These are phyloP conservation scores for Brachyhypopomus gauderio DNA, from an alignment of 2,113 vertebrate genomes.

Conservation along the genomic window DNA sequence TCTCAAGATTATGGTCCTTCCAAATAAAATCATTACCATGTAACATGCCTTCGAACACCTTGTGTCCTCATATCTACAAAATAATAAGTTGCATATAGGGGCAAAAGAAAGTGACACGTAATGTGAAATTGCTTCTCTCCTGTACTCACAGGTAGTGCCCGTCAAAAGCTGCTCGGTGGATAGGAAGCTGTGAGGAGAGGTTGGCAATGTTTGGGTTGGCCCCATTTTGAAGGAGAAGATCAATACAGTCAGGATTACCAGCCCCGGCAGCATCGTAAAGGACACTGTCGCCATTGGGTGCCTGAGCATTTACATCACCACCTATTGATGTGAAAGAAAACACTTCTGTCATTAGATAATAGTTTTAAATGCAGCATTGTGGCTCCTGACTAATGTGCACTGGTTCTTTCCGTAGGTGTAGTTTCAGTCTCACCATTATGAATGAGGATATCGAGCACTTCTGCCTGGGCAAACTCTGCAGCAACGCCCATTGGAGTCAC, in stretches of 20 bases:
- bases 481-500: slow-evolving; percentile 81
- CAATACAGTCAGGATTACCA: slow-evolving; percentile 80
- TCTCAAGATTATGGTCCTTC: neutral
- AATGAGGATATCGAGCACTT: slow-evolving; percentile 83
- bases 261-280: slow-evolving; percentile 83
- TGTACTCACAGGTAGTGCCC: slow-evolving; percentile 85
- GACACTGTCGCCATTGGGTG: slow-evolving; percentile 79
- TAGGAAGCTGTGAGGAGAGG: slow-evolving; percentile 79
- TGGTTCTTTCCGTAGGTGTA: too few relatives aligned
- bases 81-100: neutral
- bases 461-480: slow-evolving; percentile 80
- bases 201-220: slow-evolving; percentile 82
- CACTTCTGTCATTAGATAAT: neutral
- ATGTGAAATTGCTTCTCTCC: neutral
- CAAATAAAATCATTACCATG: neutral
- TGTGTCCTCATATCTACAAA: neutral
- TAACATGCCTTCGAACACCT: neutral
- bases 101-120: neutral
- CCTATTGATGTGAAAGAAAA: slow-evolving; percentile 65
- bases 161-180: slow-evolving; percentile 83
- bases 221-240: slow-evolving; percentile 83
- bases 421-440: slow-evolving; percentile 68
- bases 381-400: neutral
- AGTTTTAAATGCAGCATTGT: neutral
- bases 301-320: slow-evolving; percentile 79